These are phyloP conservation scores for Triplophysa dalaica DNA, from an alignment of 2,113 vertebrate species.

Conservation along the genomic window DNA sequence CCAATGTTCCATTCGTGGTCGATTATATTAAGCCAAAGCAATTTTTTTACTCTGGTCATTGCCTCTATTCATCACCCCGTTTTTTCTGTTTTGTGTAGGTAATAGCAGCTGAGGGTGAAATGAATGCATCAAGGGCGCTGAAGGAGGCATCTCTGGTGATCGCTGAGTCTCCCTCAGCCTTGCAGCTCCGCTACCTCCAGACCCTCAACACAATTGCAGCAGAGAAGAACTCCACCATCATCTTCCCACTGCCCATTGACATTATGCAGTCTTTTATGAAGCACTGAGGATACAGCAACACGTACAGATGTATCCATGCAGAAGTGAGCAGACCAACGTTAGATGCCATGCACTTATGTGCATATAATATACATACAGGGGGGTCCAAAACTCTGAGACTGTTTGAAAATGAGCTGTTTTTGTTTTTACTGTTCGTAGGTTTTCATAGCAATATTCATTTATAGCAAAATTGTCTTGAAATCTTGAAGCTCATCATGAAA, in stretches of 20 bases:
- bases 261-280: slow-evolving; percentile 77
- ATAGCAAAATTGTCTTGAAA: too few relatives aligned
- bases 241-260: slow-evolving; percentile 91
- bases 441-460: too few relatives aligned
- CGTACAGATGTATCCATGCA: slow-evolving; percentile 25
- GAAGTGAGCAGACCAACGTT: background rate
- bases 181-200: slow-evolving; percentile 94
- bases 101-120: slow-evolving; percentile 89
- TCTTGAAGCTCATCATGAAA: too few relatives aligned
- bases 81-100: slow-evolving; percentile 70
- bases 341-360: slow-evolving; percentile 4
- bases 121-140: slow-evolving; percentile 86
- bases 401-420: too few relatives aligned
- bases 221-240: slow-evolving; percentile 90
- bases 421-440: too few relatives aligned
- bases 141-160: slow-evolving; percentile 92
- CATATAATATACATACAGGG: background rate
- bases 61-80: background rate
- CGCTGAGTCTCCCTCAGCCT: slow-evolving; percentile 84
- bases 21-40: background rate
- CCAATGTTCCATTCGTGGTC: background rate
- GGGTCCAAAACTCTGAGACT: background rate
- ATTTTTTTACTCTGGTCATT: background rate
- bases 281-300: slow-evolving; percentile 47
- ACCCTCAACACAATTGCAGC: slow-evolving; percentile 88